Conservation (phyloP, 2,797 vertebrate genomes). For the Microhierax caerulescens region DNA sequence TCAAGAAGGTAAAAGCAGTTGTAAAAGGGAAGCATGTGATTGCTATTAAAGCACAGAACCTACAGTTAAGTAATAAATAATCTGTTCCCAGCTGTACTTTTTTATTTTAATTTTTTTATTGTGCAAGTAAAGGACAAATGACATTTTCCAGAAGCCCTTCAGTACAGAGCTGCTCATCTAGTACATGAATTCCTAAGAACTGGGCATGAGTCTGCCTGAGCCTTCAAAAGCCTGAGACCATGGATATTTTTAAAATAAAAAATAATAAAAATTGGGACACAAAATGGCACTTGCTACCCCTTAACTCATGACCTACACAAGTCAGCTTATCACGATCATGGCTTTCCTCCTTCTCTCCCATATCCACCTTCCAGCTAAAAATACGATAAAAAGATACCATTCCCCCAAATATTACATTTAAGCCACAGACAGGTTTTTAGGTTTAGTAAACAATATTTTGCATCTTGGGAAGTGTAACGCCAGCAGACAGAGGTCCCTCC, state of each 20-base stretch:
- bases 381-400: neutral
- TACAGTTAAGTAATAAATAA: neutral
- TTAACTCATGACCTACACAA: neutral
- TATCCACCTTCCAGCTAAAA: neutral
- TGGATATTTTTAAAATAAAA: rapidly evolving
- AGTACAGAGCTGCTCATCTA: neutral
- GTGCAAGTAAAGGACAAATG: neutral
- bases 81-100: neutral
- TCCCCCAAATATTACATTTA: neutral
- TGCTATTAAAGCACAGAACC: neutral
- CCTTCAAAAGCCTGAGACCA: neutral
- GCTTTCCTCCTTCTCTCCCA: neutral
- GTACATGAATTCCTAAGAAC: neutral
- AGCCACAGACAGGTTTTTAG: neutral
- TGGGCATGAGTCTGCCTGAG: neutral
- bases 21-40: neutral
- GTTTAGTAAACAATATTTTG: neutral
- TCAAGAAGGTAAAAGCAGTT: neutral
- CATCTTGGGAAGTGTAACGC: neutral
- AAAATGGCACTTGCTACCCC: neutral
- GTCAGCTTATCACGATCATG: neutral
- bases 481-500: neutral
- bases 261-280: rapidly evolving
- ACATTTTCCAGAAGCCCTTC: neutral
- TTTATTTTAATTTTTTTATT: neutral